phyloP scores from a whole-genome alignment of 1,140 invertebrate species.

The Hyles euphorbiae region DNA sequence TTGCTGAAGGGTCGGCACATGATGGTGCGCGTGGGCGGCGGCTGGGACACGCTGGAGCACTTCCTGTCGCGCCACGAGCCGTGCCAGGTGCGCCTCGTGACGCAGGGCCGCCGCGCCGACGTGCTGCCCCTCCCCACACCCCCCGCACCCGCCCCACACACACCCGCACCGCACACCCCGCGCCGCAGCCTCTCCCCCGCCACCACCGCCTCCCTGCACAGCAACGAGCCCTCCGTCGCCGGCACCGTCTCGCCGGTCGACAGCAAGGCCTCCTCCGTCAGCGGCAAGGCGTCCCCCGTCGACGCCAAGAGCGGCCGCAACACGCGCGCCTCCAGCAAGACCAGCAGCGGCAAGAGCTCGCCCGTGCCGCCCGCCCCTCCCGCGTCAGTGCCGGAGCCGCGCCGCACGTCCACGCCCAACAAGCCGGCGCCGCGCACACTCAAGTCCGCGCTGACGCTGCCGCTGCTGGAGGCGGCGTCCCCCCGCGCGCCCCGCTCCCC shows the following conservation, averaged over 20 bases:
- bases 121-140: slow-evolving; percentile 55
- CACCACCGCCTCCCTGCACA: slow-evolving; percentile 17
- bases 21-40: slow-evolving; percentile 95
- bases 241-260: slow-evolving; percentile 39
- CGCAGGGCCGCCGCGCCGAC: slow-evolving; percentile 61
- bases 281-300: slow-evolving; percentile 41
- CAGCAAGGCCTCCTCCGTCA: slow-evolving; percentile 40
- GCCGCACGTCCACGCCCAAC: slow-evolving; percentile 45
- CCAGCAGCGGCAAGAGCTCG: slow-evolving; percentile 36
- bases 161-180: slow-evolving; percentile 16
- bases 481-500: slow-evolving; percentile 17
- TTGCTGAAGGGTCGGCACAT: slow-evolving; percentile 90
- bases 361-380: slow-evolving; percentile 17
- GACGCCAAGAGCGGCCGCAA: slow-evolving; percentile 18
- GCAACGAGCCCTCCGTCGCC: slow-evolving; percentile 19
- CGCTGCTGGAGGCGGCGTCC: slow-evolving; percentile 5
- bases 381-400: slow-evolving; percentile 16
- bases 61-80: slow-evolving; percentile 93
- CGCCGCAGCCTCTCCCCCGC: slow-evolving; percentile 16
- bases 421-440: slow-evolving; percentile 50
- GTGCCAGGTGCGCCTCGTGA: slow-evolving; percentile 86
- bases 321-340: slow-evolving; percentile 28
- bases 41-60: slow-evolving; percentile 95
- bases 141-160: slow-evolving; percentile 48
- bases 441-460: slow-evolving; percentile 35